Evolutionary conservation across 2,888 invertebrate genomes (phyloP).

Genomic region (Spilosoma lubricipeda): DNA sequence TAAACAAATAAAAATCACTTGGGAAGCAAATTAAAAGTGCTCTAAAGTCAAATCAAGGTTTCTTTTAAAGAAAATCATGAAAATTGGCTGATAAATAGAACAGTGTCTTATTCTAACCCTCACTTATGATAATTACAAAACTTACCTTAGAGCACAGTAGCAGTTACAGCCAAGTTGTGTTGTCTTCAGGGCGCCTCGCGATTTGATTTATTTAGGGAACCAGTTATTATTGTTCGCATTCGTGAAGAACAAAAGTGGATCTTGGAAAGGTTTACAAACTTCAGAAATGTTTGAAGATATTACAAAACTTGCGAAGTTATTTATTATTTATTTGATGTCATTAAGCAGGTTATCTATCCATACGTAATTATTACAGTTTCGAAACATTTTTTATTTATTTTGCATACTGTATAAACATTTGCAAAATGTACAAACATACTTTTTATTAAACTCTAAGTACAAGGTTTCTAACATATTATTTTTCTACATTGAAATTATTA

Average conservation of each 20-base stretch:
- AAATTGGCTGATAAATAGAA: conserved; percentile 58
- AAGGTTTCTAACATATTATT: conserved; percentile 3
- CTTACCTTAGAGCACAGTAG: conserved; percentile 70
- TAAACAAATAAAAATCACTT: conserved; percentile 60
- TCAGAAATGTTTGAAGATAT: not conserved
- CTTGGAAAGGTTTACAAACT: conserved; percentile 1
- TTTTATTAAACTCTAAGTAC: conserved; percentile 10
- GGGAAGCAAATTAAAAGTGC: conserved; percentile 62
- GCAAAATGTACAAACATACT: conserved; percentile 7
- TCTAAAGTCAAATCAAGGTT: conserved; percentile 56
- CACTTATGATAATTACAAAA: conserved; percentile 79
- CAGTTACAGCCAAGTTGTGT: conserved; percentile 67
- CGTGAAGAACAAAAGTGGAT: not conserved
- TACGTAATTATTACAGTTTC: not conserved
- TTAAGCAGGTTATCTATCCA: not conserved
- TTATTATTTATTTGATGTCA: conserved; percentile 6
- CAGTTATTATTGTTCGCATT: not conserved
- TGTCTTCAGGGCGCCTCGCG: conserved; percentile 54
- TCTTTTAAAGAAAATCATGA: conserved; percentile 33
- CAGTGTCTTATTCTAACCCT: conserved; percentile 68
- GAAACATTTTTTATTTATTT: not conserved
- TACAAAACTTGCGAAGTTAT: conserved; percentile 3
- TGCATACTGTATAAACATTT: conserved; percentile 6
- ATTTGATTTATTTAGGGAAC: conserved; percentile 15
- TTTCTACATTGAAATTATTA: conserved; percentile 8